These are phyloP conservation scores for Bagarius yarrelli DNA, from an alignment of 2,113 vertebrate genomes.

Conservation along the genomic window DNA sequence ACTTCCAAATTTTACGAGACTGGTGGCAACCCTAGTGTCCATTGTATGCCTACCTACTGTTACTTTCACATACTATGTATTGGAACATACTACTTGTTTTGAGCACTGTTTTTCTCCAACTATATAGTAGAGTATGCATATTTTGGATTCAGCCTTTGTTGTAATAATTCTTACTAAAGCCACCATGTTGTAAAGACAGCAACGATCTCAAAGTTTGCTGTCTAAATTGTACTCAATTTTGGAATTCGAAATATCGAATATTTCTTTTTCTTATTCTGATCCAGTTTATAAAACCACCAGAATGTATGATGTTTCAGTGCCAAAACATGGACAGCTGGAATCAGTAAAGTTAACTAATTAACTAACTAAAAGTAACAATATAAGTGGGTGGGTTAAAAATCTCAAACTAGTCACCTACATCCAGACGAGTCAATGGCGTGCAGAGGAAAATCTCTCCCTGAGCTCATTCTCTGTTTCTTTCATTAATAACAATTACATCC, in stretches of 20 bases:
- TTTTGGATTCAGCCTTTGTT: no score
- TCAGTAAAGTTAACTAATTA: neutral
- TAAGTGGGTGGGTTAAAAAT: neutral
- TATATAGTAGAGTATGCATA: no score
- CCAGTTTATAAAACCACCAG: neutral
- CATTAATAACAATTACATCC: conserved; percentile 45
- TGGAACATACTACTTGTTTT: no score
- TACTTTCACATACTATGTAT: no score
- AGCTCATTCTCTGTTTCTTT: conserved; percentile 35
- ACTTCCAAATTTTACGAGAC: no score
- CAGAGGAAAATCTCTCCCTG: conserved; percentile 16
- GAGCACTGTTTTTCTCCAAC: no score
- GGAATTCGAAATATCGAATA: neutral
- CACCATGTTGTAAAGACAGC: neutral
- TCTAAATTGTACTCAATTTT: neutral
- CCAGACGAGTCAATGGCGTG: neutral
- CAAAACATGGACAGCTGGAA: neutral
- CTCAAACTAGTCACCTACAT: neutral
- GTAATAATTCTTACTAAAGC: neutral
- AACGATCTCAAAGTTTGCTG: neutral
- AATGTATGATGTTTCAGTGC: neutral
- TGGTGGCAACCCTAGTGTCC: no score
- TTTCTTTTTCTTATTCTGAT: neutral
- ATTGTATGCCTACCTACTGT: no score
- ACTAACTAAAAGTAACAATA: no score